These are phyloP conservation scores for Buathra laborator DNA, from an alignment of 2,888 invertebrate genomes.

Conservation along the genomic window DNA sequence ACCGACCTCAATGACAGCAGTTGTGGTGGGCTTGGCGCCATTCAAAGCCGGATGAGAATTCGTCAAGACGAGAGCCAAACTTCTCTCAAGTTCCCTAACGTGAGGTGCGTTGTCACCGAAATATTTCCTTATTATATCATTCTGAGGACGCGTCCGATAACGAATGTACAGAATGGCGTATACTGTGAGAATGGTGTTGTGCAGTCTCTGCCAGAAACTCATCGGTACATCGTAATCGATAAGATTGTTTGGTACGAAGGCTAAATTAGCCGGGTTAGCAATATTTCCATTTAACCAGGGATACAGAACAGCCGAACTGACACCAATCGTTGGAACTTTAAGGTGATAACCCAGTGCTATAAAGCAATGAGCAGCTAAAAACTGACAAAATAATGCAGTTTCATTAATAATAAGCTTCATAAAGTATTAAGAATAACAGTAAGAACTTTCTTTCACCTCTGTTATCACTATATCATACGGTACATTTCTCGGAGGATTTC, in stretches of 20 bases:
- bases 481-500: conserved; percentile 73
- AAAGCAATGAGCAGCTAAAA: too few relatives aligned
- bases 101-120: conserved; percentile 78
- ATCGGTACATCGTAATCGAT: conserved; percentile 67
- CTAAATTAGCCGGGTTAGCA: conserved; percentile 77
- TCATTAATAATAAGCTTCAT: too few relatives aligned
- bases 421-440: too few relatives aligned
- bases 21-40: conserved; percentile 84
- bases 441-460: conserved; percentile 70
- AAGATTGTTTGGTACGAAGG: conserved; percentile 73
- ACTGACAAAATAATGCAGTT: too few relatives aligned
- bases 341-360: conserved; percentile 75
- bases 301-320: conserved; percentile 74
- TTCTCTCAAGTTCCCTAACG: conserved; percentile 84
- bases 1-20: conserved; percentile 86
- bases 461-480: conserved; percentile 74
- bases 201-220: conserved; percentile 76
- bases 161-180: conserved; percentile 69
- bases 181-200: conserved; percentile 71
- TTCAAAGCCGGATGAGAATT: conserved; percentile 86
- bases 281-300: conserved; percentile 77
- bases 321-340: conserved; percentile 77
- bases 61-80: conserved; percentile 85
- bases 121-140: conserved; percentile 73
- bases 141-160: conserved; percentile 68